Conservation (phyloP, 2,888 invertebrate species). For the Holacanthella duospinosa region DNA sequence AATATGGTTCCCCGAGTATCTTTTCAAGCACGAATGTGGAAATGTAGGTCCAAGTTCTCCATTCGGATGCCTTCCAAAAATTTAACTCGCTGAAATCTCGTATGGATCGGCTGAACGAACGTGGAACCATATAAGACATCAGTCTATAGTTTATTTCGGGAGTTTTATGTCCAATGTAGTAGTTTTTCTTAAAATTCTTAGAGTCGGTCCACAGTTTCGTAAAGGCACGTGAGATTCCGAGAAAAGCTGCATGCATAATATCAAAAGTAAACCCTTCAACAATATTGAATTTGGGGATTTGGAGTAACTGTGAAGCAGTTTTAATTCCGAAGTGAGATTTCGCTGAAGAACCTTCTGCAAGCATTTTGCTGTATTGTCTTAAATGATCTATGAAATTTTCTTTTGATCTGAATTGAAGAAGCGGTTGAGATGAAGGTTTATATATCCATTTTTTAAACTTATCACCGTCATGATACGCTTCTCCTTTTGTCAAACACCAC, state of each 20-base stretch:
- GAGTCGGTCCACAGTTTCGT: background rate
- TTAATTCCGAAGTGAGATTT: background rate
- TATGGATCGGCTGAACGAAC: background rate
- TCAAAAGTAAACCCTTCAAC: background rate
- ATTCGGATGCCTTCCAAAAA: constrained; percentile 6
- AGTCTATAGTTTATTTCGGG: background rate
- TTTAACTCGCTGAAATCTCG: background rate
- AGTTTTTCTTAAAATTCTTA: background rate
- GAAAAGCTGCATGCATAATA: background rate
- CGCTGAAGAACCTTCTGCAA: background rate
- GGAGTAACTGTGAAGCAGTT: background rate
- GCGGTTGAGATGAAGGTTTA: background rate
- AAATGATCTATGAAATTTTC: background rate
- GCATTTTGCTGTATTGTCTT: background rate
- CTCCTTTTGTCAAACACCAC: constrained; percentile 1
- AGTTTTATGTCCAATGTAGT: background rate
- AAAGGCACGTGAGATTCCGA: background rate
- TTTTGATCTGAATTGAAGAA: background rate
- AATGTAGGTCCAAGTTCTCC: background rate
- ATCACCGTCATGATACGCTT: background rate
- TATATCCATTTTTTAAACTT: constrained; percentile 2
- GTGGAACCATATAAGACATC: background rate
- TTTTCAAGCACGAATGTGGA: background rate
- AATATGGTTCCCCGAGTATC: background rate
- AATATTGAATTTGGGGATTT: background rate